Evolutionary conservation across 2,113 vertebrate genomes (phyloP).

Genomic region (Craseonycteris thonglongyai): DNA sequence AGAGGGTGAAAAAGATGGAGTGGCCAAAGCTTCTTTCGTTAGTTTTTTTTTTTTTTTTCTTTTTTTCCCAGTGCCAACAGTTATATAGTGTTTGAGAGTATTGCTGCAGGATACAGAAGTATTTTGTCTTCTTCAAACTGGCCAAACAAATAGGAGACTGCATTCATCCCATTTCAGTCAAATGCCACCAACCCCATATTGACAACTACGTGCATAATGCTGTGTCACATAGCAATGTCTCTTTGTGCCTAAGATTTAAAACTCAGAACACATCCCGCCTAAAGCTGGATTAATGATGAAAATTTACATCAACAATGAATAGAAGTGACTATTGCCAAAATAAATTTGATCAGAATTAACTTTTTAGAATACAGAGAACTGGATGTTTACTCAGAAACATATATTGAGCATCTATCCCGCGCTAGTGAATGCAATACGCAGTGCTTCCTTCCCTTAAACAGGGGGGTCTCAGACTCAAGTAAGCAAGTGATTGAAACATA

Average conservation of each 20-base stretch:
- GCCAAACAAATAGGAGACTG: neutral
- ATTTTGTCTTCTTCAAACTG: slow-evolving; percentile 23
- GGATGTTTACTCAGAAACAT: neutral
- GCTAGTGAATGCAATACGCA: neutral
- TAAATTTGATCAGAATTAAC: neutral
- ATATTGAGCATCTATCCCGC: neutral
- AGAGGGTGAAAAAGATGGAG: neutral
- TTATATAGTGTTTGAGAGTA: neutral
- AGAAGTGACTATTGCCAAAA: neutral
- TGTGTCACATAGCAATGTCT: neutral
- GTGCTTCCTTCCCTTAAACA: neutral
- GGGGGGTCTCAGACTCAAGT: neutral
- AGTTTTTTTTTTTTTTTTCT: neutral
- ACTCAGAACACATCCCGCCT: neutral
- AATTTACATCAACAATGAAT: neutral
- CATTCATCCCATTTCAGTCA: neutral
- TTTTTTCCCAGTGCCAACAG: slow-evolving; percentile 26
- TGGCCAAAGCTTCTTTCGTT: slow-evolving; percentile 15
- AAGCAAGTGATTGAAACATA: neutral
- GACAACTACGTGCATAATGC: neutral
- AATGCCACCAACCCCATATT: neutral
- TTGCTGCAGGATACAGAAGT: neutral
- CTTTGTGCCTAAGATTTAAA: neutral
- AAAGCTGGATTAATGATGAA: neutral
- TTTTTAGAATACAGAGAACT: neutral